Base-by-base conservation (phyloP, 2,113 vertebrate genomes). In the Laticauda laticaudata region DNA sequence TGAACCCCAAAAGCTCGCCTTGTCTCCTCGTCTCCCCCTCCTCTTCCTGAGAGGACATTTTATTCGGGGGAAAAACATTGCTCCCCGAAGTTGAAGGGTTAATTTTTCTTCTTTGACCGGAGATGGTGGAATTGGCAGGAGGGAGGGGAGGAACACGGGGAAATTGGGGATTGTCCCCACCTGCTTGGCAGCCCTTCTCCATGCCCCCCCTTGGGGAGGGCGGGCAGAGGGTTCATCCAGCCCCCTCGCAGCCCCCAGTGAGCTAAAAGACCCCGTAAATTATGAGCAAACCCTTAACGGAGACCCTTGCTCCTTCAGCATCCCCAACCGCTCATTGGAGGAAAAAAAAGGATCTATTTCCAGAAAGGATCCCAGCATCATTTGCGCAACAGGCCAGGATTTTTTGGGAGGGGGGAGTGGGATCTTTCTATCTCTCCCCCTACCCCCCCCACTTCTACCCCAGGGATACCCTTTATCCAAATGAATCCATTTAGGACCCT, bases 41-140 rank as follows among this genome's bases (percentile, higher is more conserved):
- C 53, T n/a, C 20, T 0, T 0, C 56, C 0, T 8, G 90, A 93
- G 3, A 61, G 26, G 75, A 88, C 87, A 0, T 54, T 91, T 87
- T 0, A 93, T 93, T 92, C 54, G 69, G 26, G 55, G 55, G 55
- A 2, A 9, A 39, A 91, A 95, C 75, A 0, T 53, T 45, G 88
- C 69, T 75, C 69, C 20, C 1, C 8, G 23, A 34, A 93, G 88
- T 29, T 1, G 21, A 56, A 61, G 92, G 88, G 88, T 61, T 59
- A 90, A 93, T 86, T 45, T 59, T 48, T 90, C 54, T 81, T 39
- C 54, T 54, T 23, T 94, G 95, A 89, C 94, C 86, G 93, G 96
- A 92, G 93, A 85, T 92, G 90, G 94, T 94, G 94, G 94, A 86
- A 93, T 93, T 88, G 90, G 54, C 92, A 93, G 81, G 85, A 55